phyloP scores from a whole-genome alignment of 2,888 invertebrate genomes.

The Lasioglossum villosulum region DNA sequence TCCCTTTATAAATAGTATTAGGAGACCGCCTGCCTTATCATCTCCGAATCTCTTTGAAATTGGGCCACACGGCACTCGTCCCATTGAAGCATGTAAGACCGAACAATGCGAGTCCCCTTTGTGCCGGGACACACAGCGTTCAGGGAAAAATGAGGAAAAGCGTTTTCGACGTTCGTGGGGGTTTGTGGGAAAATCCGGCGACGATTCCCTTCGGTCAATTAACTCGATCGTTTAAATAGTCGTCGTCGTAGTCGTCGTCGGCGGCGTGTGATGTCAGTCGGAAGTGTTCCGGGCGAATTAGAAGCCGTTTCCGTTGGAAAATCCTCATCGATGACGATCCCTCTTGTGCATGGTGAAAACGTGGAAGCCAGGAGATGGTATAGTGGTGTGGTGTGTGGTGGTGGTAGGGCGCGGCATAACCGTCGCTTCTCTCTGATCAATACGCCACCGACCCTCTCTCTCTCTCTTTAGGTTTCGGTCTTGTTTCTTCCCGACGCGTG shows the following conservation, averaged over 20 bases:
- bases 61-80: background rate
- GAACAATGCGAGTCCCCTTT: constrained; percentile 9
- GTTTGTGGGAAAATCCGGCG: background rate
- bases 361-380: constrained; percentile 42
- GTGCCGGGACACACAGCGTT: background rate
- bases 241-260: background rate
- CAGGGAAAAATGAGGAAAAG: background rate
- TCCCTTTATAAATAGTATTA: constrained; percentile 44
- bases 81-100: constrained; percentile 3
- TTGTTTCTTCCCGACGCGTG: constrained; percentile 54
- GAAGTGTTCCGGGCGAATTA: constrained; percentile 30
- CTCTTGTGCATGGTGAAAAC: constrained; percentile 60
- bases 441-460: constrained; percentile 80
- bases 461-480: constrained; percentile 57
- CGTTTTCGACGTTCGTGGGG: background rate
- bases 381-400: constrained; percentile 73
- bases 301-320: constrained; percentile 32
- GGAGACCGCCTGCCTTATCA: constrained; percentile 44
- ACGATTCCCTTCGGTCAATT: background rate
- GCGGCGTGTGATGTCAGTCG: background rate
- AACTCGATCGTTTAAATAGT: background rate
- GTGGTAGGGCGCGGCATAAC: constrained; percentile 84
- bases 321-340: constrained; percentile 58
- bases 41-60: constrained; percentile 39
- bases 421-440: constrained; percentile 83